Evolutionary conservation across 2,888 invertebrate genomes (phyloP).

Genomic region (Nomada ferruginata): DNA sequence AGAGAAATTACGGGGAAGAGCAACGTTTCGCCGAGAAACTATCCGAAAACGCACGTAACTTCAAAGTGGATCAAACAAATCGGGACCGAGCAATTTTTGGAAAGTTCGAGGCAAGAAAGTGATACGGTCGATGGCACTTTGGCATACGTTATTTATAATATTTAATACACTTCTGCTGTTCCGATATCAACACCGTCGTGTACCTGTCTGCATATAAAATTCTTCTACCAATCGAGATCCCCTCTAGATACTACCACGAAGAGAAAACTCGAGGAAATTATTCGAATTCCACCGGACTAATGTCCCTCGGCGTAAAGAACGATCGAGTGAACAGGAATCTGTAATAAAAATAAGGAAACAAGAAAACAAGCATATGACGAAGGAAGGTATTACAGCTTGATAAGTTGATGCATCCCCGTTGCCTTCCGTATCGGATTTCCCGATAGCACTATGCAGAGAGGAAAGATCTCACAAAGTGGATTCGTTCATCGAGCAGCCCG

Average conservation of each 20-base stretch:
- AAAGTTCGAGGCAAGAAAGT: neutral
- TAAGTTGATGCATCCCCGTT: slow-evolving; percentile 70
- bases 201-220: too few relatives aligned
- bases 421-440: slow-evolving; percentile 71
- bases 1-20: slow-evolving; percentile 13
- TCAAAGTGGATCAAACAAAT: slow-evolving; percentile 20
- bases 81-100: slow-evolving; percentile 47
- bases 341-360: neutral
- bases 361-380: slow-evolving; percentile 16
- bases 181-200: too few relatives aligned
- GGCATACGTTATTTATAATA: too few relatives aligned
- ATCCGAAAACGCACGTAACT: slow-evolving; percentile 14
- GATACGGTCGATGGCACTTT: too few relatives aligned
- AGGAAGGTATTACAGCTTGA: slow-evolving; percentile 65
- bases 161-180: too few relatives aligned
- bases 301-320: neutral
- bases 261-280: neutral
- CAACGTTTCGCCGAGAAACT: slow-evolving; percentile 14
- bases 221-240: too few relatives aligned
- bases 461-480: slow-evolving; percentile 56
- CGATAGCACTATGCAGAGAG: slow-evolving; percentile 51
- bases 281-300: neutral
- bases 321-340: neutral
- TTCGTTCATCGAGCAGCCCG: slow-evolving; percentile 17
- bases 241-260: too few relatives aligned